These are phyloP conservation scores for Tetramorium alpestre DNA, from an alignment of 1,140 invertebrate species.

Conservation along the genomic window DNA sequence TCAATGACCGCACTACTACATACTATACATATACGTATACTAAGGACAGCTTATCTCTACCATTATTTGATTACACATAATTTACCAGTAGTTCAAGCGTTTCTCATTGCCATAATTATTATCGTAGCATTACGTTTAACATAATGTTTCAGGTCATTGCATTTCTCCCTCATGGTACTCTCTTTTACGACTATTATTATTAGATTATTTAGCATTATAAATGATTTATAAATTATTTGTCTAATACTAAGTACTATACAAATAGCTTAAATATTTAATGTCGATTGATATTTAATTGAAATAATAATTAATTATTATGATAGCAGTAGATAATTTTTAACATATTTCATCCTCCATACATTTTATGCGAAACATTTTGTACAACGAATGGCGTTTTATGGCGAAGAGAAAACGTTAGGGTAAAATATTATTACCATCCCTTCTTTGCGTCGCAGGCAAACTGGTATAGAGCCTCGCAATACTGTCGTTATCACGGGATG, in stretches of 20 bases:
- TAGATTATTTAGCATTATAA: background rate
- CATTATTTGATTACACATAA: constrained; percentile 29
- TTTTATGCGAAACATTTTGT: background rate
- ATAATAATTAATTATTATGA: background rate
- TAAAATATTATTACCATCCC: background rate
- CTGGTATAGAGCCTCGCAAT: constrained; percentile 96
- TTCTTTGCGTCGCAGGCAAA: constrained; percentile 89
- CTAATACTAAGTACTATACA: background rate
- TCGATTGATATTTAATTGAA: background rate
- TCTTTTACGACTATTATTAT: background rate
- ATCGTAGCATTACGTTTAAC: background rate
- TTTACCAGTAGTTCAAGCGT: constrained; percentile 25
- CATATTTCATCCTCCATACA: background rate
- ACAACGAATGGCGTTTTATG: background rate
- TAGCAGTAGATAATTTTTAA: background rate
- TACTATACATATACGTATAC: background rate
- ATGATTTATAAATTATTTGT: background rate
- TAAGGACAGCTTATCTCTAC: constrained; percentile 11
- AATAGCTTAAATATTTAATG: background rate
- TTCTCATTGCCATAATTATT: constrained; percentile 27
- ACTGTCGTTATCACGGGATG: constrained; percentile 96
- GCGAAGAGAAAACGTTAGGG: background rate
- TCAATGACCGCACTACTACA: background rate
- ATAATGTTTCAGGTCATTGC: background rate
- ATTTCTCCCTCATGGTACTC: background rate